Base-by-base conservation (phyloP, 2,888 invertebrate species). In the Leuctra nigra region DNA sequence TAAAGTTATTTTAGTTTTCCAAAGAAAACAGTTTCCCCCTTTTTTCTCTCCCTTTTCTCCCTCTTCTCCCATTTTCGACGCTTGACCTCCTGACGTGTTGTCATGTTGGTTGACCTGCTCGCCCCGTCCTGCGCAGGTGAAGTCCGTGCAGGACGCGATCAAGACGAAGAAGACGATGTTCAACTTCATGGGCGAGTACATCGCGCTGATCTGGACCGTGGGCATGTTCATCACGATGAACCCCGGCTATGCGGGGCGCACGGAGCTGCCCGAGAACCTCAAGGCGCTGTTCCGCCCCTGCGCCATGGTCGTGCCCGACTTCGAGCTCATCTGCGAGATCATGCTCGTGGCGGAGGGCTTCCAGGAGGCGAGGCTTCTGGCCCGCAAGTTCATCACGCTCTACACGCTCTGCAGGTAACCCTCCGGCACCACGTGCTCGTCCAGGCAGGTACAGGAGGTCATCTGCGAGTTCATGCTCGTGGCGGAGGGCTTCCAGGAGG, bases 391-490 rank as follows among this genome's bases (percentile, higher is more conserved):
- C 72, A 92, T 96, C 68, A 94, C 95, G 0, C 77, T 95, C 11
- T 94, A 95, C 72, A 91, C 87, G 2, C 75, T 96, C 61, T 95
- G 95, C 69, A 47, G n/a, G n/a, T n/a, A n/a, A n/a, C n/a, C n/a
- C n/a, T n/a, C n/a, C n/a, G n/a, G n/a, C n/a, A n/a, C n/a, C n/a
- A n/a, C n/a, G n/a, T n/a, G n/a, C n/a, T n/a, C n/a, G n/a, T n/a
- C n/a, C n/a, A n/a, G n/a, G n/a, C n/a, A n/a, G n/a, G n/a, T n/a
- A n/a, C n/a, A n/a, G n/a, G 95, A 93, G 65, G 71, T 96, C 67
- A 96, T 96, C 70, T 92, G 92, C 72, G 95, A 96, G 77, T 96
- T 96, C 70, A 95, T 95, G 93, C 81, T 96, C 75, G 92, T 93
- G 13, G 92, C 93, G 4, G 95, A 96, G 74, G 96, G 94, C 38